Conservation (phyloP, 2,113 vertebrate species). For the Ceyx melanurus region DNA sequence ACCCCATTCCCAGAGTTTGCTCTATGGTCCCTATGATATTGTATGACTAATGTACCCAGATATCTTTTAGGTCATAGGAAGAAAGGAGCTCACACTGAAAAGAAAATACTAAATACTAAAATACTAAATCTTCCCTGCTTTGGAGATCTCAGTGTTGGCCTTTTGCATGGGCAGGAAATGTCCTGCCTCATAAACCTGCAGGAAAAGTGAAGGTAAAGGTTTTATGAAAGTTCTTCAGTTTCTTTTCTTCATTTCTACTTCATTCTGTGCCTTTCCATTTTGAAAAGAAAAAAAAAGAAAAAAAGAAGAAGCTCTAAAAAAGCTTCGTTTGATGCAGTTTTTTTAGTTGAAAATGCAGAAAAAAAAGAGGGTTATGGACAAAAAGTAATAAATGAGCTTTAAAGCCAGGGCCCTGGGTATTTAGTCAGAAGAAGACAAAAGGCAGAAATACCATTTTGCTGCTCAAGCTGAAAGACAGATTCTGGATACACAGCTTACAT, state of each 20-base stretch:
- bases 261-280: neutral
- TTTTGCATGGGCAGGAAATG: neutral
- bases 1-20: neutral
- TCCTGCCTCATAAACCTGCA: neutral
- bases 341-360: neutral
- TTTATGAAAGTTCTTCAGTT: neutral
- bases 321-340: neutral
- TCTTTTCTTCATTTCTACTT: neutral
- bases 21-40: neutral
- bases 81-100: neutral
- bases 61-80: neutral
- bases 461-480: neutral
- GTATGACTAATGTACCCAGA: neutral
- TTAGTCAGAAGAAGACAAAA: slow-evolving; percentile 16
- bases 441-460: slow-evolving; percentile 2
- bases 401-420: neutral
- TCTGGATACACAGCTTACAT: slow-evolving; percentile 25
- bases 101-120: neutral
- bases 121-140: neutral
- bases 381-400: neutral
- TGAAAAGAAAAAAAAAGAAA: neutral
- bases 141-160: neutral
- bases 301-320: neutral
- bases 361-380: neutral
- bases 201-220: neutral